These are phyloP conservation scores for Noctua janthina DNA, from an alignment of 2,888 invertebrate species.

Conservation along the genomic window DNA sequence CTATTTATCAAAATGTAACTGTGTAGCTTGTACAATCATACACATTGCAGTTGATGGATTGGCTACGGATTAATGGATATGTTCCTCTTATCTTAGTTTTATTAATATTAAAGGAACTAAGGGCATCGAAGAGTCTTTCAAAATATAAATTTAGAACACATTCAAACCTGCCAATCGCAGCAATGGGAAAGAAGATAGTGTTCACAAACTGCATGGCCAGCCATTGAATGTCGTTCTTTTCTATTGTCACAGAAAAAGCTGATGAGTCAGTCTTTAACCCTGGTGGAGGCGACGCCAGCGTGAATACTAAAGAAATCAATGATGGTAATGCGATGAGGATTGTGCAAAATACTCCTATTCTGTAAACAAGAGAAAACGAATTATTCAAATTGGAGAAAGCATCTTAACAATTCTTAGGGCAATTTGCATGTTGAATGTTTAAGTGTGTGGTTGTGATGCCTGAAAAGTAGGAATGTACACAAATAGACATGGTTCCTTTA, in stretches of 20 bases:
- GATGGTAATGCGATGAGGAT: constrained; percentile 89
- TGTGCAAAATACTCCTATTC: constrained; percentile 80
- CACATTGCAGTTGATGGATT: constrained; percentile 6
- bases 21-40: neutral
- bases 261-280: constrained; percentile 87
- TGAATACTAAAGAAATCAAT: constrained; percentile 90
- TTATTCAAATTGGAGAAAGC: constrained; percentile 57
- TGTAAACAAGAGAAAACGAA: constrained; percentile 67
- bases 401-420: constrained; percentile 29
- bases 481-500: neutral
- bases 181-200: constrained; percentile 90
- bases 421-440: constrained; percentile 39
- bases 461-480: constrained; percentile 24
- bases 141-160: neutral
- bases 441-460: neutral
- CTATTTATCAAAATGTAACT: neutral
- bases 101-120: neutral
- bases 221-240: constrained; percentile 85
- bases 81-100: neutral
- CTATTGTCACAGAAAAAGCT: constrained; percentile 81
- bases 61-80: neutral
- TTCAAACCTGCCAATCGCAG: constrained; percentile 91
- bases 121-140: neutral
- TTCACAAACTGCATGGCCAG: constrained; percentile 86
- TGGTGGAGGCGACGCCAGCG: constrained; percentile 90